phyloP scores from a whole-genome alignment of 2,888 invertebrate species.

The Nycteola revayana region DNA sequence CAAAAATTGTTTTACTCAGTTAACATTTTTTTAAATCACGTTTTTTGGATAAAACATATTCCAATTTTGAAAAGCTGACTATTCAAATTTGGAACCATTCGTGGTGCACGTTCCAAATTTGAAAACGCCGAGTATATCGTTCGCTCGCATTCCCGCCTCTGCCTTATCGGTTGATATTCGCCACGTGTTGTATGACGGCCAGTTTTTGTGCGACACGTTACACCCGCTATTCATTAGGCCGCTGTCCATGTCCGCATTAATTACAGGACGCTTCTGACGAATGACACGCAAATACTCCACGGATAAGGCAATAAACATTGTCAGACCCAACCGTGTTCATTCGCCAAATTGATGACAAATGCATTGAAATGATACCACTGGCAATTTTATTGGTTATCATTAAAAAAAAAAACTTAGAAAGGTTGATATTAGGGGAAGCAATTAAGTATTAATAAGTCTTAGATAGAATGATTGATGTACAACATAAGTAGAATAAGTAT shows the following conservation, averaged over 20 bases:
- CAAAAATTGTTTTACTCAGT: too few species aligned
- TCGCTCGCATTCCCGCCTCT: conserved; percentile 22
- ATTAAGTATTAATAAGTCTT: too few species aligned
- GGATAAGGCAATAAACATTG: conserved; percentile 29
- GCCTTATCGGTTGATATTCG: conserved; percentile 34
- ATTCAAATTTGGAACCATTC: too few species aligned
- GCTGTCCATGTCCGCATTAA: conserved; percentile 69
- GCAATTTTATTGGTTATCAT: too few species aligned
- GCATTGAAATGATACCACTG: too few species aligned
- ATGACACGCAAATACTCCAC: conserved; percentile 50
- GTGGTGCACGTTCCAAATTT: too few species aligned
- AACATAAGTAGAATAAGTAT: too few species aligned
- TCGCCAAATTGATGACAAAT: too few species aligned
- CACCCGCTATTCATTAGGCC: conserved; percentile 73
- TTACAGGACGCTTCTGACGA: conserved; percentile 66
- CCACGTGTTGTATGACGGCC: conserved; percentile 60
- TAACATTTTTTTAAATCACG: background rate
- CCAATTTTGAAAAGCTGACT: too few species aligned
- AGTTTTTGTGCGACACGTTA: conserved; percentile 70
- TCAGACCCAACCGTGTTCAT: conserved; percentile 2
- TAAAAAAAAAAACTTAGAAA: too few species aligned
- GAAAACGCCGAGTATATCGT: conserved; percentile 6
- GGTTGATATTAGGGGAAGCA: too few species aligned
- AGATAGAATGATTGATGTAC: too few species aligned
- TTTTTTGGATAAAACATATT: background rate